These are phyloP conservation scores for Thymelicus sylvestris DNA, from an alignment of 2,888 invertebrate genomes.

Conservation along the genomic window DNA sequence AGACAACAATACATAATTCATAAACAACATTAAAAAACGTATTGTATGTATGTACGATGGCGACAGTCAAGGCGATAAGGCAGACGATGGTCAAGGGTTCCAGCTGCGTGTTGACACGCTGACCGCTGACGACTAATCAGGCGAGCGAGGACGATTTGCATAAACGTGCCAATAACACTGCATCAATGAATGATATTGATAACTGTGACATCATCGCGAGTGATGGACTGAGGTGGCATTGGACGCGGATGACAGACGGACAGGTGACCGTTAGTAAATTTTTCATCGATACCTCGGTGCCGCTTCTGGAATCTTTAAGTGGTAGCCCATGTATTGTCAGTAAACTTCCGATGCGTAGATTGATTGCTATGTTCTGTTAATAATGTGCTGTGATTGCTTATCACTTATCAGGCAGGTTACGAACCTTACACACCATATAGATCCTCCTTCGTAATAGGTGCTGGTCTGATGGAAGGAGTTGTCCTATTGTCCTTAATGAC, in stretches of 20 bases:
- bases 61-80: background rate
- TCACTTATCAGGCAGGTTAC: too few relatives aligned
- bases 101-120: slow-evolving; percentile 4
- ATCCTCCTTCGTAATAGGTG: too few relatives aligned
- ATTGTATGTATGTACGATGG: background rate
- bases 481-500: background rate
- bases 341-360: too few relatives aligned
- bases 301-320: too few relatives aligned
- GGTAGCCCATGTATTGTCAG: too few relatives aligned
- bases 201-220: background rate
- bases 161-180: slow-evolving; percentile 6
- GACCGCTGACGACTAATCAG: background rate
- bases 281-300: background rate
- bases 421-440: too few relatives aligned
- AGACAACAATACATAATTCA: background rate
- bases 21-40: background rate
- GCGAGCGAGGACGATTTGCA: background rate
- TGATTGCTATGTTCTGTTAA: too few relatives aligned
- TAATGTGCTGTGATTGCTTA: too few relatives aligned
- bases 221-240: background rate
- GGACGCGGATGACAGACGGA: background rate
- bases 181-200: background rate
- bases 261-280: background rate
- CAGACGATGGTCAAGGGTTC: slow-evolving; percentile 23
- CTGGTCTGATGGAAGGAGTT: too few relatives aligned